Evolutionary conservation across 2,113 vertebrate genomes (phyloP).

Genomic region (Chitala chitala): DNA sequence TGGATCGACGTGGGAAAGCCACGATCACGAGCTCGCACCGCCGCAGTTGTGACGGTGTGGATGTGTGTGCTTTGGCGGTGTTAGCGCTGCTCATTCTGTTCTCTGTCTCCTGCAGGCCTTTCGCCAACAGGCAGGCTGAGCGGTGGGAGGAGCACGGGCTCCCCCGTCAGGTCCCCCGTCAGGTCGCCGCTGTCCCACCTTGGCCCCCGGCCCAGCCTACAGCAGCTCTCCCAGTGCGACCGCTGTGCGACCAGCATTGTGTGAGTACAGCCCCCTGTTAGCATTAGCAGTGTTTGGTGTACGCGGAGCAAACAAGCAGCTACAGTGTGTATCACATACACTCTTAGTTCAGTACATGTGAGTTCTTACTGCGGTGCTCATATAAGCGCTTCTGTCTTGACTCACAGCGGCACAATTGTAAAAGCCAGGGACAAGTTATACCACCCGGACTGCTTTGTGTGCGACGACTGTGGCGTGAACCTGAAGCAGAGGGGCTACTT

Average conservation of each 20-base stretch:
- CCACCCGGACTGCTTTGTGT: constrained; percentile 94
- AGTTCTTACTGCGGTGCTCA: background rate
- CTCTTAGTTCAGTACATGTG: background rate
- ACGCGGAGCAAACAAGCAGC: background rate
- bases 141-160: constrained; percentile 61
- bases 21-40: background rate
- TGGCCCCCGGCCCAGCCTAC: constrained; percentile 70
- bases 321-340: background rate
- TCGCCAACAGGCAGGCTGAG: constrained; percentile 59
- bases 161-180: constrained; percentile 65
- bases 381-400: background rate
- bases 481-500: constrained; percentile 93
- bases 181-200: constrained; percentile 71
- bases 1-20: background rate
- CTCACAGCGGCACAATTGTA: constrained; percentile 84
- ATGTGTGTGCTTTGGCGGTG: too few species aligned
- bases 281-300: background rate
- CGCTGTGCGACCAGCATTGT: constrained; percentile 87
- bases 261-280: constrained; percentile 64
- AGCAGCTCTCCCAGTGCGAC: constrained; percentile 86
- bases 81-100: background rate
- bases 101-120: constrained; percentile 57
- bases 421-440: constrained; percentile 96
- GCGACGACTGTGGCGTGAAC: constrained; percentile 87
- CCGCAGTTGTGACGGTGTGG: background rate